Conservation (phyloP, 2,888 invertebrate species). For the Morinoia aosen region DNA sequence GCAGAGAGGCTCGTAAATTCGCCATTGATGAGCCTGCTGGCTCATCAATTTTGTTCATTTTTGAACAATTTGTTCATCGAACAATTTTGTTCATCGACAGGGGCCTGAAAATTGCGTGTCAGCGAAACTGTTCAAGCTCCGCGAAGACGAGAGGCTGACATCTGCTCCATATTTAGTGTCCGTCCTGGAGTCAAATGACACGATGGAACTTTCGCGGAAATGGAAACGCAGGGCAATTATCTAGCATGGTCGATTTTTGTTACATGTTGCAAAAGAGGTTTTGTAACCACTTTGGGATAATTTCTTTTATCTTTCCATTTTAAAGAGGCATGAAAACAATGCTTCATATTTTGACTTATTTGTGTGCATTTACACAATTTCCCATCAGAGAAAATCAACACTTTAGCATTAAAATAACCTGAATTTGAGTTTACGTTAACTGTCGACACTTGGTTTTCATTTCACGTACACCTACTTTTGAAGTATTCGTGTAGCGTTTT, state of each 20-base stretch:
- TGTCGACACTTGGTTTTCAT: too few relatives aligned
- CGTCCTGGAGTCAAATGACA: neutral
- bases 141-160: neutral
- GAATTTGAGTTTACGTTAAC: too few relatives aligned
- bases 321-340: too few relatives aligned
- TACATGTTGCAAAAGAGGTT: neutral
- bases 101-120: neutral
- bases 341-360: too few relatives aligned
- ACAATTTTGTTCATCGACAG: neutral
- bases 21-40: neutral
- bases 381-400: too few relatives aligned
- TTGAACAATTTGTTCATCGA: too few relatives aligned
- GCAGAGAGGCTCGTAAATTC: neutral
- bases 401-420: too few relatives aligned
- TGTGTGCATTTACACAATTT: too few relatives aligned
- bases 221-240: too few relatives aligned
- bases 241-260: neutral
- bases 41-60: neutral
- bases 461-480: too few relatives aligned
- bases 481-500: too few relatives aligned
- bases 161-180: neutral
- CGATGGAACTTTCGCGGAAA: neutral
- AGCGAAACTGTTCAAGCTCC: neutral
- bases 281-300: neutral
- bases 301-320: neutral